Conservation (phyloP, 2,797 vertebrate genomes). For the Melanogrammus aeglefinus region DNA sequence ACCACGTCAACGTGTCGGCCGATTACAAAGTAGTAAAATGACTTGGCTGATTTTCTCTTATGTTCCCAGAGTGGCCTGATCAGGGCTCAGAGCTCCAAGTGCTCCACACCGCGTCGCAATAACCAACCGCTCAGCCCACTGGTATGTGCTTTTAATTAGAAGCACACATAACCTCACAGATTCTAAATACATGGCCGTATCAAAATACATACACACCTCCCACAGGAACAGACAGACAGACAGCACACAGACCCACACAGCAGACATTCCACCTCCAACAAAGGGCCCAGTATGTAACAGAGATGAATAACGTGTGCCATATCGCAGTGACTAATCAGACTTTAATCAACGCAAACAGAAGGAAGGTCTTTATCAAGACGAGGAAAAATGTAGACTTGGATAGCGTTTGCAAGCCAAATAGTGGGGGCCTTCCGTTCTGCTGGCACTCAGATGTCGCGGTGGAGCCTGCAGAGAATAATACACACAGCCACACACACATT, state of each 20-base stretch:
- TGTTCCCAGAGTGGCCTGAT: conserved; percentile 58
- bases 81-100: conserved; percentile 64
- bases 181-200: conserved; percentile 48
- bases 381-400: conserved; percentile 66
- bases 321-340: conserved; percentile 74
- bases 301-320: conserved; percentile 68
- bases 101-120: conserved; percentile 43
- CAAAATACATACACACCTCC: conserved; percentile 20
- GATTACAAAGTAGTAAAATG: conserved; percentile 64
- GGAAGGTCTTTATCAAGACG: conserved; percentile 73
- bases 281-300: conserved; percentile 69
- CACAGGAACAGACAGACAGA: conserved; percentile 8
- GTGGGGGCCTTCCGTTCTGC: conserved; percentile 47
- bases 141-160: conserved; percentile 9
- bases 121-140: conserved; percentile 21
- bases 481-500: not conserved
- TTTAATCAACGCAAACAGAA: conserved; percentile 78
- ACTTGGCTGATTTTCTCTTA: conserved; percentile 52
- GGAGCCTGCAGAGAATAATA: not conserved
- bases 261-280: conserved; percentile 73
- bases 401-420: conserved; percentile 55
- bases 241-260: conserved; percentile 32
- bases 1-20: conserved; percentile 47
- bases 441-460: not conserved
- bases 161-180: conserved; percentile 20